These are phyloP conservation scores for Oreochromis tanganicae DNA, from an alignment of 2,113 vertebrate genomes.

Conservation along the genomic window DNA sequence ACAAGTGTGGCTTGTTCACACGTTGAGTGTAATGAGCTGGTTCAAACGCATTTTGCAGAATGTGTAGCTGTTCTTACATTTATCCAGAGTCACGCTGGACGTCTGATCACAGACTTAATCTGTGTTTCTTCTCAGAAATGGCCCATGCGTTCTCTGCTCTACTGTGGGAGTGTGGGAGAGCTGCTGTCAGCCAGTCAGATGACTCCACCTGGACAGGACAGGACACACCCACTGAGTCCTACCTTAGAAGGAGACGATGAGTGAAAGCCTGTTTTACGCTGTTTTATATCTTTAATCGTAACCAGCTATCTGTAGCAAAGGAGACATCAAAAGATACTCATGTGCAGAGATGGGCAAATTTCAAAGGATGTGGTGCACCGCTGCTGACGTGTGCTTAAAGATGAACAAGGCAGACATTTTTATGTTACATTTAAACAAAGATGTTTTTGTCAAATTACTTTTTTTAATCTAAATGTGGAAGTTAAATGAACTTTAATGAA, in stretches of 20 bases:
- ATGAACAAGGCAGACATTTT: neutral
- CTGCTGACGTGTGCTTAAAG: neutral
- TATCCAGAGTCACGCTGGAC: neutral
- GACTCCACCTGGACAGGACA: constrained; percentile 3
- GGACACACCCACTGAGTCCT: neutral
- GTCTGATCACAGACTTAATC: neutral
- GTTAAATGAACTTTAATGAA: neutral
- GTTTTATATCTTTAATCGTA: neutral
- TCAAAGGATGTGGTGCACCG: neutral
- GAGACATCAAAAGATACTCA: neutral
- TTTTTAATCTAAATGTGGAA: neutral
- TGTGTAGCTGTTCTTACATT: neutral
- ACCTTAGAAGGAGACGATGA: constrained; percentile 19
- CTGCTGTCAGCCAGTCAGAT: constrained; percentile 57
- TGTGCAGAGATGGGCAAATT: neutral
- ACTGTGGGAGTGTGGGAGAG: constrained; percentile 72
- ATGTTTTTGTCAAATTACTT: neutral
- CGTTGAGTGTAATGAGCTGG: neutral
- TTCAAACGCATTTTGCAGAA: neutral
- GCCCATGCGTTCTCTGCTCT: constrained; percentile 84
- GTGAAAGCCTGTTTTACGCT: neutral
- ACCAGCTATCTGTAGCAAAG: neutral
- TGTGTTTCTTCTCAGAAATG: constrained; percentile 73
- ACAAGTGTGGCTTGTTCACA: neutral
- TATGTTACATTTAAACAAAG: neutral